Evolutionary conservation across 2,888 invertebrate species (phyloP).

Genomic region (Eucera pruinosa): DNA sequence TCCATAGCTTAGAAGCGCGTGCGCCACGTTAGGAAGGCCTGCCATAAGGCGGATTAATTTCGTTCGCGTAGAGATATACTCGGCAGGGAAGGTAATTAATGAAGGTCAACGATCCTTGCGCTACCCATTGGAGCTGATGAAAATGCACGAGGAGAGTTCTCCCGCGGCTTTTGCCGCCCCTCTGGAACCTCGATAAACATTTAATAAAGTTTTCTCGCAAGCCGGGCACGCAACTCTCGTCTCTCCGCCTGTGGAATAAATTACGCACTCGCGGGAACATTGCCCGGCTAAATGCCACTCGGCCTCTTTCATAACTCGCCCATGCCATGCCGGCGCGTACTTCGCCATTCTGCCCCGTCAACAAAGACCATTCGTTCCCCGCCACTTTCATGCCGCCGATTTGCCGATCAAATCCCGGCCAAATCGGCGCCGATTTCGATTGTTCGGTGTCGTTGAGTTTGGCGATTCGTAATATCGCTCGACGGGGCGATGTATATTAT

Average conservation of each 20-base stretch:
- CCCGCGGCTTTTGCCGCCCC: not conserved
- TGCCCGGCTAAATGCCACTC: conserved; percentile 23
- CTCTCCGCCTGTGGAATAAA: conserved; percentile 1
- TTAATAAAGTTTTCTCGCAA: conserved; percentile 30
- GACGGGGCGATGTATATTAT: no score
- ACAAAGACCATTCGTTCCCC: conserved; percentile 13
- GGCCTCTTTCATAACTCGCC: conserved; percentile 27
- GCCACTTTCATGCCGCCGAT: not conserved
- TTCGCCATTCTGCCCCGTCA: not conserved
- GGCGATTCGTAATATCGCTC: no score
- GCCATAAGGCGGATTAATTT: conserved; percentile 20
- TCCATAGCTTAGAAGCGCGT: no score
- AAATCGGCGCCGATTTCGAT: not conserved
- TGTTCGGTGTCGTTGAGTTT: no score
- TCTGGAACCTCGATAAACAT: conserved; percentile 12
- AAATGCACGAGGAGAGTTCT: conserved; percentile 34
- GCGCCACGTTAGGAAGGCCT: conserved; percentile 4
- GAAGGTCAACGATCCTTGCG: conserved; percentile 28
- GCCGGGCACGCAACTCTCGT: not conserved
- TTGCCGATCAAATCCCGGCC: not conserved
- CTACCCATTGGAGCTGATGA: conserved; percentile 22
- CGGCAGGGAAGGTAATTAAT: conserved; percentile 24
- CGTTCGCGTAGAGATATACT: not conserved
- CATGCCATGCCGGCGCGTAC: not conserved
- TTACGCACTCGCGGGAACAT: conserved; percentile 13